These are phyloP conservation scores for Eulithis testata DNA, from an alignment of 2,888 invertebrate genomes.

Conservation along the genomic window DNA sequence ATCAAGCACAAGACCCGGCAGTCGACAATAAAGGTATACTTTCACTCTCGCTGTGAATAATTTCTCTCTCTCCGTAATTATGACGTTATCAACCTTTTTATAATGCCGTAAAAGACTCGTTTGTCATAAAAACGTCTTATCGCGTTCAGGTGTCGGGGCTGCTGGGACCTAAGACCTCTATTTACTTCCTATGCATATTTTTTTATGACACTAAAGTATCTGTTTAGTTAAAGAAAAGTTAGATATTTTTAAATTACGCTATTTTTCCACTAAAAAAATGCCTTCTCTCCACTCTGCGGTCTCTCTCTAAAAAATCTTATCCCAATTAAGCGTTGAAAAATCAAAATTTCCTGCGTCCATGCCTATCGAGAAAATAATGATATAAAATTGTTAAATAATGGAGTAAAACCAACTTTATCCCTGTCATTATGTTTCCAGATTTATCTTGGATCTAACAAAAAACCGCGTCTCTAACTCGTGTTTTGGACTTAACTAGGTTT, in stretches of 20 bases:
- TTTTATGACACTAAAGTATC: conserved; percentile 8
- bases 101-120: conserved; percentile 34
- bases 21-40: background rate
- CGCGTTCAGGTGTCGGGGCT: conserved; percentile 19
- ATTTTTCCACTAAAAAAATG: too few species aligned
- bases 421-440: too few species aligned
- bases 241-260: background rate
- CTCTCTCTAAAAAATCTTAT: too few species aligned
- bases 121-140: conserved; percentile 34
- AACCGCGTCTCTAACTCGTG: too few species aligned
- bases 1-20: background rate
- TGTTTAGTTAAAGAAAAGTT: background rate
- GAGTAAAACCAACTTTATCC: too few species aligned
- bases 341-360: too few species aligned
- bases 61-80: conserved; percentile 32
- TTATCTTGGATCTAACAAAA: too few species aligned
- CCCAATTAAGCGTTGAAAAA: too few species aligned
- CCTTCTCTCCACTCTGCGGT: too few species aligned
- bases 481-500: too few species aligned
- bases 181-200: conserved; percentile 7
- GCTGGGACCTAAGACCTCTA: background rate
- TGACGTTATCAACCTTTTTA: conserved; percentile 32
- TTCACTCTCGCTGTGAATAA: conserved; percentile 18
- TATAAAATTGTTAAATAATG: too few species aligned
- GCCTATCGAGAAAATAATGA: too few species aligned